These are phyloP conservation scores for Xestia ashworthii DNA, from an alignment of 2,888 invertebrate genomes.

Conservation along the genomic window DNA sequence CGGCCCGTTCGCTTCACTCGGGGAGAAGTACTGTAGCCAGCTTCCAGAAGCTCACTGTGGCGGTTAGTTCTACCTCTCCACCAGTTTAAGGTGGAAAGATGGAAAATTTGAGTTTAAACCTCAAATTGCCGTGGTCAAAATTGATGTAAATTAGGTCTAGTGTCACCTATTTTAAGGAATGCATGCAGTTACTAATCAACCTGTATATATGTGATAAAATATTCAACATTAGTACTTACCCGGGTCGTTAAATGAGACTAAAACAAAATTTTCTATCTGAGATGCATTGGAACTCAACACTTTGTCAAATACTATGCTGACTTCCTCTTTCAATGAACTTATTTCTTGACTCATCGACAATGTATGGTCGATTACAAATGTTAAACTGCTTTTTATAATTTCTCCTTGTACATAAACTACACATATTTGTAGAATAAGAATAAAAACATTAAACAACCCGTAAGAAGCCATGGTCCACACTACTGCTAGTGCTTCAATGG, in stretches of 20 bases:
- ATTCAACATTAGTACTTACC: conserved; percentile 69
- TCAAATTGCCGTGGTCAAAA: not conserved
- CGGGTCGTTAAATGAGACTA: conserved; percentile 83
- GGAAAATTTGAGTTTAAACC: not conserved
- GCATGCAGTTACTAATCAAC: not conserved
- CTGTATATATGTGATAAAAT: not conserved
- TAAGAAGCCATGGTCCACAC: conserved; percentile 40
- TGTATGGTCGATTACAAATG: conserved; percentile 83
- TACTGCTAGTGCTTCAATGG: conserved; percentile 11
- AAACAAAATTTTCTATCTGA: conserved; percentile 78
- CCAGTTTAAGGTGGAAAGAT: not conserved
- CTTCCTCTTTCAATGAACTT: conserved; percentile 71
- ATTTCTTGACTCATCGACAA: conserved; percentile 80
- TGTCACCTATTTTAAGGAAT: not conserved
- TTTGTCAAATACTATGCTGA: conserved; percentile 77
- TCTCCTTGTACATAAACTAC: conserved; percentile 49
- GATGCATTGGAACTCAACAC: conserved; percentile 74
- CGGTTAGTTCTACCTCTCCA: not conserved
- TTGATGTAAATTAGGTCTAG: not conserved
- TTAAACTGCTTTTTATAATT: conserved; percentile 75
- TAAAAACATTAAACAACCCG: conserved; percentile 13
- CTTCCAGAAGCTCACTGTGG: not conserved
- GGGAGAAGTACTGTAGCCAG: not conserved
- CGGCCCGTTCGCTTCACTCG: not conserved
- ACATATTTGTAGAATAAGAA: conserved; percentile 20